Evolutionary conservation across 2,797 vertebrate genomes (phyloP).

Genomic region (Hippopotamyrus pictus): DNA sequence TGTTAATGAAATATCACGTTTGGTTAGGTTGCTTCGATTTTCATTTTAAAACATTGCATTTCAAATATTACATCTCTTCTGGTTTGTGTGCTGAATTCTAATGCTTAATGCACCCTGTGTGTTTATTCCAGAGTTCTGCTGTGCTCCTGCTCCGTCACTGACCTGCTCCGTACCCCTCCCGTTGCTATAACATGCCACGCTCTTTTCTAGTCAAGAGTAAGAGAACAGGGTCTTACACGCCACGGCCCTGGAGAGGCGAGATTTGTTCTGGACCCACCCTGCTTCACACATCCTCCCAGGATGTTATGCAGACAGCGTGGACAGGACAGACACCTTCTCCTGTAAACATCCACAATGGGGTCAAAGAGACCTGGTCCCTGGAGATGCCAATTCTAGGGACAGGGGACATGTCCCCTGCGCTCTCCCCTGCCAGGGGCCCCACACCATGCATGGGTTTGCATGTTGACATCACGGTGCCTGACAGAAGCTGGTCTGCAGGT

Average conservation of each 20-base stretch:
- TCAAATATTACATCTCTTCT: neutral
- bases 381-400: neutral
- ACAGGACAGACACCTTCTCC: neutral
- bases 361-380: neutral
- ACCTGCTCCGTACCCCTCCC: neutral
- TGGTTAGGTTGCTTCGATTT: neutral
- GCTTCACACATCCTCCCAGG: neutral
- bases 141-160: neutral
- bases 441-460: neutral
- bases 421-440: neutral
- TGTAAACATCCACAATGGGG: neutral
- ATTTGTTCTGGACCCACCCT: neutral
- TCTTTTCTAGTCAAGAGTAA: conserved; percentile 67
- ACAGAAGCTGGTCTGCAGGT: conserved; percentile 13
- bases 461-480: conserved; percentile 17
- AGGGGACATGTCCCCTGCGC: neutral
- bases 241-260: conserved; percentile 20
- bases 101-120: neutral
- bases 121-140: neutral
- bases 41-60: neutral
- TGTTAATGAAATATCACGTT: neutral
- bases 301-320: no score
- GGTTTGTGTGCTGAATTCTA: neutral
- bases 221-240: conserved; percentile 32
- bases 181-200: conserved; percentile 45